These are phyloP conservation scores for Caligus rogercresseyi DNA, from an alignment of 1,140 invertebrate genomes.

Conservation along the genomic window DNA sequence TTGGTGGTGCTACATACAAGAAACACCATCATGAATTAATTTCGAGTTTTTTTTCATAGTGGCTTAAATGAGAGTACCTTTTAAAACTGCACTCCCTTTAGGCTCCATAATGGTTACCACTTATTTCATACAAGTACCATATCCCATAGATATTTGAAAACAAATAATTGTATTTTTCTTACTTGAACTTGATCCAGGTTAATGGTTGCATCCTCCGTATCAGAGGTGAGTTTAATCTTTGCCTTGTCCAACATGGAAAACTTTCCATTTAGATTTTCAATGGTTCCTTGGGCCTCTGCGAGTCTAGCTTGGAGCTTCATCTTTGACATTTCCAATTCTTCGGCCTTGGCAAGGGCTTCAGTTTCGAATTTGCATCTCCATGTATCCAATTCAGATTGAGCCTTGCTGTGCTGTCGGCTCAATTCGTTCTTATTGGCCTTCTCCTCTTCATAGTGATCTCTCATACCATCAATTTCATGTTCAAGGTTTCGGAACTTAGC, in stretches of 20 bases:
- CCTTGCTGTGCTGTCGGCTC: constrained; percentile 82
- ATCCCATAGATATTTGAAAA: constrained; percentile 88
- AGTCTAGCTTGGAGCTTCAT: constrained; percentile 87
- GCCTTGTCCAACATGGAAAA: constrained; percentile 98
- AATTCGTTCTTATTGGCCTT: constrained; percentile 51
- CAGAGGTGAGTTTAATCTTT: constrained; percentile 80
- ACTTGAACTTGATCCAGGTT: constrained; percentile 86
- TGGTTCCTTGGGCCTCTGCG: constrained; percentile 88
- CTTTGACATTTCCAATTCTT: constrained; percentile 86
- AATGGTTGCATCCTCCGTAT: constrained; percentile 89
- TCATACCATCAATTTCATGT: constrained; percentile 89
- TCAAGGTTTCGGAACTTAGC: constrained; percentile 85
- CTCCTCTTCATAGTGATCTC: constrained; percentile 95
- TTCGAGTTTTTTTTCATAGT: too few relatives aligned
- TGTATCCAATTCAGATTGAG: constrained; percentile 63
- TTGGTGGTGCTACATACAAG: too few relatives aligned
- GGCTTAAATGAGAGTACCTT: too few relatives aligned
- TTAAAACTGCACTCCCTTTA: background rate
- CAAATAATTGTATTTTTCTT: constrained; percentile 56
- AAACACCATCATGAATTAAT: too few relatives aligned
- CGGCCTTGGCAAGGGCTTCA: constrained; percentile 82
- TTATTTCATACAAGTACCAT: constrained; percentile 85
- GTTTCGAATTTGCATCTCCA: constrained; percentile 50
- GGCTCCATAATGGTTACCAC: background rate
- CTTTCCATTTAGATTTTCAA: constrained; percentile 90